Evolutionary conservation across 2,113 vertebrate genomes (phyloP), one percentile per base, ranked within the genome.

Genomic region (Indri indri): DNA sequence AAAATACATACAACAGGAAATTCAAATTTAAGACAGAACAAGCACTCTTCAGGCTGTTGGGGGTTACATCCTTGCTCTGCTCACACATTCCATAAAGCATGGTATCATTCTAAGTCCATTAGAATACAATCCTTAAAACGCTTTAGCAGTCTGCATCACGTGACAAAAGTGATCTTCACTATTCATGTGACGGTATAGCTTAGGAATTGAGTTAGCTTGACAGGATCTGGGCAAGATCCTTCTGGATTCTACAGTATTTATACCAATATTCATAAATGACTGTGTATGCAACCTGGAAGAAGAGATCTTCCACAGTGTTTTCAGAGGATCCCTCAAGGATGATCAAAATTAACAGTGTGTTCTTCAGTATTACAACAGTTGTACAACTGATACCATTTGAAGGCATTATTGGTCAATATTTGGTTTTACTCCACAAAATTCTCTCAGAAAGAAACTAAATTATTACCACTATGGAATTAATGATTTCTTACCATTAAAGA

Each of bases 1-100:
- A 74, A 91, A 94, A 92, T 37, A 52, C n/a, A 94, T 2, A 45
- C 45, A 90, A 79, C 20, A 52, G 61, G 57, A 96, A 88, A 96
- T 37, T 91, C 52, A 81, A 88, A 57, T 61, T 92, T 27, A 40
- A 89, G 52, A 57, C 2, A 40, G 32, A 88, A 88, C 1, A 34
- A 74, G 87, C 59, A 71, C 47, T 70, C 54, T 70, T 77, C 27
- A 37, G 59, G 45, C 10, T 37, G 6, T 65, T 76, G 70, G 37
- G 76, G 73, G 50, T 85, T 87, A 63, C 3, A 20, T 40, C 25
- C 42, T 84, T 47, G 23, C 32, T 87, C 37, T 90, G 52, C n/a
- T 90, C 70, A 91, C 7, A 45, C 23, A 14, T 71, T 95, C 52
- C 77, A n/a, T 66, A 37, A 73, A 79, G 5, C 76, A 37, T 2